A percentile compares a stretch with the other conserved stretches of the same genome.
These are phyloP conservation scores for Chrysemys picta DNA, from an alignment of 2,113 vertebrate species.

Conservation along the genomic window DNA sequence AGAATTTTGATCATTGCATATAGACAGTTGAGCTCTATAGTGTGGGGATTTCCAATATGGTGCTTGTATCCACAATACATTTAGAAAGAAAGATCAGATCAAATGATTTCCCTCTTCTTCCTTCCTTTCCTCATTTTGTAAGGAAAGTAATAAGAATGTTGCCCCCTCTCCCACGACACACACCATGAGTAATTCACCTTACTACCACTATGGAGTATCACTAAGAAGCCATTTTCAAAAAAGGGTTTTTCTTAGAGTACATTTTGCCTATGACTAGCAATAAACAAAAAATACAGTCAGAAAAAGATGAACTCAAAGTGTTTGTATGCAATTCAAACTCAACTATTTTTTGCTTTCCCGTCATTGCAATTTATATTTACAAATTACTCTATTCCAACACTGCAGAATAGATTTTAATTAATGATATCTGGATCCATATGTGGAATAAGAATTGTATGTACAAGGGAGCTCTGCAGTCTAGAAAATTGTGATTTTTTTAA, in stretches of 20 bases:
- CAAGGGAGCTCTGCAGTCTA: neutral
- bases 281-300: neutral
- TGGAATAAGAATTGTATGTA: neutral
- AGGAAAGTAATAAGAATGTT: neutral
- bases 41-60: neutral
- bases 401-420: neutral
- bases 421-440: neutral
- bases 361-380: constrained; percentile 33
- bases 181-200: neutral
- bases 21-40: neutral
- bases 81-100: neutral
- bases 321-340: neutral
- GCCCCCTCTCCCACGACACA: neutral
- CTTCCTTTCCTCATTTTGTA: neutral
- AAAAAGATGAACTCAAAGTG: neutral
- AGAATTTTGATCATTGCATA: neutral
- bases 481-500: neutral
- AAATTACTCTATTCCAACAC: neutral
- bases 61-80: neutral
- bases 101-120: neutral
- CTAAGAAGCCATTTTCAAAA: neutral
- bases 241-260: neutral
- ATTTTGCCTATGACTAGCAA: neutral
- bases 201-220: neutral
- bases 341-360: constrained; percentile 10